These are phyloP conservation scores for Meles meles DNA, from an alignment of 2,113 vertebrate species.

Conservation along the genomic window DNA sequence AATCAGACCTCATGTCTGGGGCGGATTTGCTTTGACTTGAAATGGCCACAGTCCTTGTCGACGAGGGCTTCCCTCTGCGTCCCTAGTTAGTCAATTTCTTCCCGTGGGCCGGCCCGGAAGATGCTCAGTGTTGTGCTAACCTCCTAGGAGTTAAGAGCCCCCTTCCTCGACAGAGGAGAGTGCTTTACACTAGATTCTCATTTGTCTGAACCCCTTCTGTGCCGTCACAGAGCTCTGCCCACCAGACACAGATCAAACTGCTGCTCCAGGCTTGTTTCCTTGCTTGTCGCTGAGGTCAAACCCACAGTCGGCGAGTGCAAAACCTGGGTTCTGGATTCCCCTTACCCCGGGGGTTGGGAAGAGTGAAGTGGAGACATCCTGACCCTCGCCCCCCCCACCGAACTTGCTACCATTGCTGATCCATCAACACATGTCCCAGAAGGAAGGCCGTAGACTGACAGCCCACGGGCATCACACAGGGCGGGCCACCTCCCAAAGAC, in stretches of 20 bases:
- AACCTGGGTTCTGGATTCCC: background rate
- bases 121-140: rapidly evolving
- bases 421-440: background rate
- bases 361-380: background rate
- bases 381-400: too few relatives aligned
- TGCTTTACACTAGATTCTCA: too few relatives aligned
- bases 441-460: background rate
- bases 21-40: background rate
- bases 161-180: background rate
- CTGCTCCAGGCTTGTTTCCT: background rate
- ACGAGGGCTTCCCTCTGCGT: rapidly evolving
- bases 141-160: background rate
- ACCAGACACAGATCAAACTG: rapidly evolving
- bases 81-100: background rate
- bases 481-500: background rate
- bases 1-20: background rate
- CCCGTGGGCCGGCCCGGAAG: background rate
- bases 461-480: rapidly evolving
- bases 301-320: too few relatives aligned
- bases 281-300: rapidly evolving
- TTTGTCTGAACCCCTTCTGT: rapidly evolving
- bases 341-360: background rate
- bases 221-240: rapidly evolving
- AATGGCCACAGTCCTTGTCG: background rate
- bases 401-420: background rate